Percentiles rank a stretch among this genome's conserved stretches.
Evolutionary conservation across 2,888 invertebrate genomes (phyloP).

Genomic region (Pachycephus smyrnensis): DNA sequence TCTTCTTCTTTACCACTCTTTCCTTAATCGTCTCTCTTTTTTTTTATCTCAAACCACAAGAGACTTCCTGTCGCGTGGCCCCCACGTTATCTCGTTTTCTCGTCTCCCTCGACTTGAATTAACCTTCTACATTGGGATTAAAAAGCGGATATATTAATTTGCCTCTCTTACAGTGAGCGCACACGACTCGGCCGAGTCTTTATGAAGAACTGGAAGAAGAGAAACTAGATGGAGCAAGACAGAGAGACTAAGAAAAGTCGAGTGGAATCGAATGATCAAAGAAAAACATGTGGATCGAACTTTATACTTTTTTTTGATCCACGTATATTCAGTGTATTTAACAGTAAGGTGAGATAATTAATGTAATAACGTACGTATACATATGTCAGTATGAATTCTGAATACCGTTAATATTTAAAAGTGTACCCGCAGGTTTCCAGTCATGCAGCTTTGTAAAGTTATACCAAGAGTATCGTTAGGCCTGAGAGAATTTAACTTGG

Average conservation of each 20-base stretch:
- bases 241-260: not conserved
- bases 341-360: too few relatives aligned
- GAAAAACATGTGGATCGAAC: not conserved
- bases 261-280: not conserved
- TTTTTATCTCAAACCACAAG: constrained; percentile 27
- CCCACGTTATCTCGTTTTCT: constrained; percentile 57
- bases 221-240: not conserved
- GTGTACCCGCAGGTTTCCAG: not conserved
- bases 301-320: not conserved
- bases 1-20: not conserved
- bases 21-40: constrained; percentile 17
- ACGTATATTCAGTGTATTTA: not conserved
- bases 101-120: constrained; percentile 59
- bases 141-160: constrained; percentile 67
- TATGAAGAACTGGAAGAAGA: not conserved
- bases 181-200: not conserved
- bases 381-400: not conserved
- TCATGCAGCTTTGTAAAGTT: not conserved
- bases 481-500: not conserved
- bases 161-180: constrained; percentile 24
- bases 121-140: constrained; percentile 66
- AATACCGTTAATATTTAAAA: not conserved
- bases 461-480: not conserved
- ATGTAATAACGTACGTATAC: not conserved
- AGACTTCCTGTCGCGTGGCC: constrained; percentile 66